phyloP scores from a whole-genome alignment of 2,113 vertebrate species.

The Prionailurus viverrinus region DNA sequence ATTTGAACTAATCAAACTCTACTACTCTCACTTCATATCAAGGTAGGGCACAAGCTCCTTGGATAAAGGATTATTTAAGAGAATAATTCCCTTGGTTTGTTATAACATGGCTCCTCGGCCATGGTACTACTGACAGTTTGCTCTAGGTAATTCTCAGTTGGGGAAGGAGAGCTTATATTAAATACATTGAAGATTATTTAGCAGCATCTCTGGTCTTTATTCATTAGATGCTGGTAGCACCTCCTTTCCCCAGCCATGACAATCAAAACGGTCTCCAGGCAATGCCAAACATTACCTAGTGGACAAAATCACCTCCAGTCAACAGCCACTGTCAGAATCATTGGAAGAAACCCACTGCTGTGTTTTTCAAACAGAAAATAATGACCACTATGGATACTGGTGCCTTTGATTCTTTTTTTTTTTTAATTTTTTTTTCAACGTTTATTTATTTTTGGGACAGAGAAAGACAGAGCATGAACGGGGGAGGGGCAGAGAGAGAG shows the following conservation, averaged over 20 bases:
- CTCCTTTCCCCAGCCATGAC: neutral
- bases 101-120: neutral
- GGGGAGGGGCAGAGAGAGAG: no score
- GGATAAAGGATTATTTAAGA: neutral
- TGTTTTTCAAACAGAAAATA: neutral
- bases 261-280: neutral
- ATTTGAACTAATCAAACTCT: neutral
- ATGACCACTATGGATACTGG: neutral
- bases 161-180: neutral
- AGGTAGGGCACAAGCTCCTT: neutral
- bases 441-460: no score
- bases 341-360: neutral
- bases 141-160: neutral
- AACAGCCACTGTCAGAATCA: neutral
- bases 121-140: neutral
- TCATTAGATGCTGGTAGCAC: no score
- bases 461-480: no score
- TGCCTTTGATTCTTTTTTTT: neutral
- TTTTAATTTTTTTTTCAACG: no score
- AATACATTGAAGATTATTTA: neutral
- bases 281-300: neutral
- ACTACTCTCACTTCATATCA: neutral
- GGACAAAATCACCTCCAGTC: neutral
- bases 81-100: neutral
- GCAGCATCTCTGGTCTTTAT: neutral